Base-by-base conservation (phyloP, 2,888 invertebrate species). In the Thysanoteuthis rhombus region DNA sequence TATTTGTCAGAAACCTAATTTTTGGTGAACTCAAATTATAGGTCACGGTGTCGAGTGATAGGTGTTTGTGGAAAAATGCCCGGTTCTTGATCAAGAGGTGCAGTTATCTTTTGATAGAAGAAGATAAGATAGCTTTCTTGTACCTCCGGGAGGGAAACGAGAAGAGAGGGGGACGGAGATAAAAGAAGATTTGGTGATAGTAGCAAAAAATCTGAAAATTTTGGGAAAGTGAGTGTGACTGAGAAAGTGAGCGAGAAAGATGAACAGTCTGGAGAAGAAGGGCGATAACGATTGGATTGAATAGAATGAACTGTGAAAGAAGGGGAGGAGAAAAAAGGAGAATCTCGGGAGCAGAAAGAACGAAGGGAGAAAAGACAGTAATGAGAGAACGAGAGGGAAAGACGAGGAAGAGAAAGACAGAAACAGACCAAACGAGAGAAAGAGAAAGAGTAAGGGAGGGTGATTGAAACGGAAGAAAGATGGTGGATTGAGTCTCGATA, bases 361-460 rank as follows among this genome's bases (percentile, higher is more conserved):
- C 10, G 10, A 8, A 42, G 10, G 10, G 10, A 10, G 10, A 42
- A 42, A 42, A 42, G 42, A 8, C 42, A 42, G 10, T 10, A 42
- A 42, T 42, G 42, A 16, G 19, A 12, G 19, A 45, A 45, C 28
- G 25, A 0, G 25, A 6, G 58, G 4, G 3, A 8, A 16, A 1
- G n/a, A 36, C 8, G 36, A n/a, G n/a, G 36, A 19, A 16, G n/a
- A 5, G 75, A 75, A 25, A 75, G 2, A 75, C 8, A 75, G 16
- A n/a, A n/a, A 75, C n/a, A n/a, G 4, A 16, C 1, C 4, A 2
- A 8, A 2, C 1, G 12, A n/a, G 19, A 16, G n/a, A 1, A 12
- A 36, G n/a, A 12, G 75, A 16, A n/a, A n/a, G 12, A 75, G 12
- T 4, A 1, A 16, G 10, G 10, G 75, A n/a, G 32, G 19, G 1